Evolutionary conservation across 2,113 vertebrate species (phyloP).

Genomic region (Tachuris rubrigastra): DNA sequence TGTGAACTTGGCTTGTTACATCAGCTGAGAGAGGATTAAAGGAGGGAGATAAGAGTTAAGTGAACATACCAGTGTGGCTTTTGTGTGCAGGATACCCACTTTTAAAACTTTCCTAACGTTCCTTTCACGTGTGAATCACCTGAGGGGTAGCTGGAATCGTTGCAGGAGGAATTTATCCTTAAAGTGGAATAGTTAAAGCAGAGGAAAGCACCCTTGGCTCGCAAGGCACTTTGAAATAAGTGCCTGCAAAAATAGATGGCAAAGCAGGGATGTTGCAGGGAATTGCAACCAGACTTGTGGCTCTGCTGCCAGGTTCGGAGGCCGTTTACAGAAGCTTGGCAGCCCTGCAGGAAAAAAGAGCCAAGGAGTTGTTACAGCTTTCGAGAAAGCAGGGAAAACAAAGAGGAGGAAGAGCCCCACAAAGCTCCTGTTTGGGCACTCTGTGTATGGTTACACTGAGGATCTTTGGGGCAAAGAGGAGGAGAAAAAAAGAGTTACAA

Average conservation of each 20-base stretch:
- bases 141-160: neutral
- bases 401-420: neutral
- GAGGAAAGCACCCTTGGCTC: neutral
- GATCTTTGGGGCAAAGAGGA: neutral
- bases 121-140: neutral
- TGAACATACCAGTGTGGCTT: neutral
- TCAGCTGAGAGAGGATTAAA: neutral
- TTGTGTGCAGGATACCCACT: neutral
- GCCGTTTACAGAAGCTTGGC: neutral
- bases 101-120: neutral
- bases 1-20: neutral
- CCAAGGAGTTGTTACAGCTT: constrained; percentile 5
- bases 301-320: neutral
- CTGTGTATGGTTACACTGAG: neutral
- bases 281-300: neutral
- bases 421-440: neutral
- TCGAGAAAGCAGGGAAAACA: neutral
- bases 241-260: neutral
- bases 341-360: neutral
- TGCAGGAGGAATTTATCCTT: neutral
- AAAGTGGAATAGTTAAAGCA: neutral
- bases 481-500: neutral
- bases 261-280: neutral
- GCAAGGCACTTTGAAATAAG: neutral
- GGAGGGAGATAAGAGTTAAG: constrained; percentile 19